Evolutionary conservation across 2,888 invertebrate genomes (phyloP).

Genomic region (Sminthurinus aureus): DNA sequence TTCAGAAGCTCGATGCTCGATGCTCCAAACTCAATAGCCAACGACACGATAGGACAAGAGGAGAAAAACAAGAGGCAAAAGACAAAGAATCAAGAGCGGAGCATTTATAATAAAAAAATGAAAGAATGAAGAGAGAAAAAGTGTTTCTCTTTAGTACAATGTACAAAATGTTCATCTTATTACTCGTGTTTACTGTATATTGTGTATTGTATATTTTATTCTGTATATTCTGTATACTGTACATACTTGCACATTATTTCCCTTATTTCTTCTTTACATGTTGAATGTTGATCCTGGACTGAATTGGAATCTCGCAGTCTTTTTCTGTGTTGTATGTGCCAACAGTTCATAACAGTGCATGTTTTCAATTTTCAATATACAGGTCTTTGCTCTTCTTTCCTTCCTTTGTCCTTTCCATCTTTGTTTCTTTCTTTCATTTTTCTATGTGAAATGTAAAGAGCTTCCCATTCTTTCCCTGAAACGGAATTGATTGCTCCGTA

Average conservation of each 20-base stretch:
- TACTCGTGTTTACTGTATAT: not conserved
- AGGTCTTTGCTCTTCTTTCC: conserved; percentile 28
- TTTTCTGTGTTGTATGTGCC: too few relatives aligned
- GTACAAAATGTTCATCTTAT: not conserved
- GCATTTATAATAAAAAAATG: too few relatives aligned
- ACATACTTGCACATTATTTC: not conserved
- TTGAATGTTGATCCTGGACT: conserved; percentile 15
- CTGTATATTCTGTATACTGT: not conserved
- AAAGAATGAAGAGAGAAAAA: not conserved
- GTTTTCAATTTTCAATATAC: not conserved
- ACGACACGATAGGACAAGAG: not conserved
- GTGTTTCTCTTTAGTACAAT: conserved; percentile 16
- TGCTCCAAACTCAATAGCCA: not conserved
- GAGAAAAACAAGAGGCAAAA: not conserved
- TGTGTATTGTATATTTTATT: not conserved
- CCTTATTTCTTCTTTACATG: too few relatives aligned
- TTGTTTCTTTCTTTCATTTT: not conserved
- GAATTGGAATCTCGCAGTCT: too few relatives aligned
- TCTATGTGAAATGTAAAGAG: too few relatives aligned
- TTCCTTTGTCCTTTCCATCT: conserved; percentile 1
- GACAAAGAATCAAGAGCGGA: too few relatives aligned
- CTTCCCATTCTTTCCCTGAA: conserved; percentile 39
- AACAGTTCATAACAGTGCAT: not conserved
- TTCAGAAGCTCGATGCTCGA: too few relatives aligned
- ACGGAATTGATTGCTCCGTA: conserved; percentile 48